A percentile compares a stretch with the other conserved stretches of the same genome.
Conservation (phyloP, 2,888 invertebrate species). For the Leptopilina drosophilae region DNA sequence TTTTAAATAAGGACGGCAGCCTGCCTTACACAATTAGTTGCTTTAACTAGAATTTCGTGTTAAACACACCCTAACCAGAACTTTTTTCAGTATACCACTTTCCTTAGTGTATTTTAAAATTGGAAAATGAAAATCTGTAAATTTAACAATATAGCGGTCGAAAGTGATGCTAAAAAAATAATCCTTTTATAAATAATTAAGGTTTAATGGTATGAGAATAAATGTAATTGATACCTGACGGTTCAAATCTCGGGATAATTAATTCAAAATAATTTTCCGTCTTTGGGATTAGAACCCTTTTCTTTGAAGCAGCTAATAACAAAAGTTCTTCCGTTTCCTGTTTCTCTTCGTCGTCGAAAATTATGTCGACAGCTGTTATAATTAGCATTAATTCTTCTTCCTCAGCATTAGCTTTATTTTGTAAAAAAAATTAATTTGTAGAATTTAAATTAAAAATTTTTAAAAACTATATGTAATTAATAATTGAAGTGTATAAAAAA, state of each 20-base stretch:
- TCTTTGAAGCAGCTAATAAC: neutral
- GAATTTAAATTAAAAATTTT: neutral
- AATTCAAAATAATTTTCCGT: neutral
- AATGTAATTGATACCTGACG: neutral
- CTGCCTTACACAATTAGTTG: too few relatives aligned
- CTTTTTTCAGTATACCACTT: too few relatives aligned
- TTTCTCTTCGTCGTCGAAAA: slow-evolving; percentile 1
- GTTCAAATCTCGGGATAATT: neutral
- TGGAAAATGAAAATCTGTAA: too few relatives aligned
- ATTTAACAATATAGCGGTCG: too few relatives aligned
- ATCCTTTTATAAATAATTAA: neutral
- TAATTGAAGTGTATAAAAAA: too few relatives aligned
- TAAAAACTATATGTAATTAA: too few relatives aligned
- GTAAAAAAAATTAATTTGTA: neutral
- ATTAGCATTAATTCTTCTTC: neutral
- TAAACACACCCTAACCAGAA: too few relatives aligned
- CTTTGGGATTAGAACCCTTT: neutral
- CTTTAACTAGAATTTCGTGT: too few relatives aligned
- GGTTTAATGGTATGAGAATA: too few relatives aligned
- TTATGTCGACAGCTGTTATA: neutral
- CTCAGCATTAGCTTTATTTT: neutral
- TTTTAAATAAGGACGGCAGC: too few relatives aligned
- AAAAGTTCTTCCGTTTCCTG: neutral
- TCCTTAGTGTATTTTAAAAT: too few relatives aligned
- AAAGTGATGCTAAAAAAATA: neutral